Base-by-base conservation (phyloP, 2,888 invertebrate genomes). In the Hybos culiciformis region DNA sequence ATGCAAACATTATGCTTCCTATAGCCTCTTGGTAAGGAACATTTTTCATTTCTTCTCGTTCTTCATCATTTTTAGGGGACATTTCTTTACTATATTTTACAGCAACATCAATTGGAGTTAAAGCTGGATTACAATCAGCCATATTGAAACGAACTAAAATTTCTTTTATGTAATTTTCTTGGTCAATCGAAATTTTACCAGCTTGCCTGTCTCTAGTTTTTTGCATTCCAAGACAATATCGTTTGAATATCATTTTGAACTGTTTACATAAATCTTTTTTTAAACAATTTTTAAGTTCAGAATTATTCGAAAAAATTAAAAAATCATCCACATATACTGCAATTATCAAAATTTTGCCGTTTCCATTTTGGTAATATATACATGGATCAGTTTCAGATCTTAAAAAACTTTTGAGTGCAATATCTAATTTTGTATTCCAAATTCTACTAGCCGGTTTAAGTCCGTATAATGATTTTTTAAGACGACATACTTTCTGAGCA, bases 1-100 rank as follows among this genome's bases (percentile, higher is more conserved):
- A 40, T 15, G 48, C 31, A 36, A 49, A 49, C 17, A 48, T 24
- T n/a, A 50, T 15, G 40, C 46, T 44, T 5, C 46, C 50, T 4
- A 50, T 44, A 14, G 47, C 46, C 37, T 44, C 46, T 39, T 43
- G 47, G 37, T 48, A 46, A 9, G 48, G 48, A 24, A 46, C 36
- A 23, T 41, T 42, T 8, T 42, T 41, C 21, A 37, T 7, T 41
- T 34, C 36, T 21, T 15, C 20, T 36, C 8, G 18, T 20, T 36
- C 36, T 36, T 36, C 6, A 15, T 12, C 18, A 12, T 36, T 15
- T 18, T 17, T 36, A n/a, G 36, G 36, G 7, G 5, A 14, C 36
- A 36, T 19, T 12, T 17, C 15, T 12, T 31, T 31, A 4, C 14
- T 14, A 14, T 14, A 12, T 31, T 31, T 31, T 15, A 14, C 6